phyloP scores from a whole-genome alignment of 2,113 vertebrate species.

The Anhinga anhinga region DNA sequence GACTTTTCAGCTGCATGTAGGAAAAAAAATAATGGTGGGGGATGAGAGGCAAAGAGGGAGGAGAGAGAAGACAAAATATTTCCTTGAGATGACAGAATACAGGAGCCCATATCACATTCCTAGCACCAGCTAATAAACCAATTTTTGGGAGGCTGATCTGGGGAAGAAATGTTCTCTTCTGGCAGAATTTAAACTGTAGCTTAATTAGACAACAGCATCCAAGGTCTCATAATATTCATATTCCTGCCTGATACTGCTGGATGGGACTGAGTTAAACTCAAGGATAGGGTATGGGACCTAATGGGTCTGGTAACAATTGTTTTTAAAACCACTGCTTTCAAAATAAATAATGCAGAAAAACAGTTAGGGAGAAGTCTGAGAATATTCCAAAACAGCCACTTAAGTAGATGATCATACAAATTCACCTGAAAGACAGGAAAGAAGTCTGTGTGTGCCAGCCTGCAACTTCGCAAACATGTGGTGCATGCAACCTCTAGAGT shows the following conservation, averaged over 20 bases:
- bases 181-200: not conserved
- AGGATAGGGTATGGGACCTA: not conserved
- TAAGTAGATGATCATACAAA: constrained; percentile 29
- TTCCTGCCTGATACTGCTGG: not conserved
- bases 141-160: not conserved
- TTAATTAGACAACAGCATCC: constrained; percentile 37
- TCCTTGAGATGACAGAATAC: not conserved
- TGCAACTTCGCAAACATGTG: constrained; percentile 8
- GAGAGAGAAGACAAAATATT: not conserved
- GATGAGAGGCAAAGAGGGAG: not conserved
- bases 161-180: not conserved
- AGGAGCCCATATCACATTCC: not conserved
- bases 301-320: constrained; percentile 14
- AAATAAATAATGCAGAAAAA: constrained; percentile 59
- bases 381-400: not conserved
- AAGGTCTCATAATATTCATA: not conserved
- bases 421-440: constrained; percentile 28
- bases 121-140: not conserved
- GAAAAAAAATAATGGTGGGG: not conserved
- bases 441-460: not conserved
- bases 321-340: constrained; percentile 23
- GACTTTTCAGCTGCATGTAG: not conserved
- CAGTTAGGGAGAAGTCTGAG: constrained; percentile 21
- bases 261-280: not conserved
- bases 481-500: constrained; percentile 23